Conservation (phyloP, 2,888 invertebrate species). For the Invenusta paracnida region DNA sequence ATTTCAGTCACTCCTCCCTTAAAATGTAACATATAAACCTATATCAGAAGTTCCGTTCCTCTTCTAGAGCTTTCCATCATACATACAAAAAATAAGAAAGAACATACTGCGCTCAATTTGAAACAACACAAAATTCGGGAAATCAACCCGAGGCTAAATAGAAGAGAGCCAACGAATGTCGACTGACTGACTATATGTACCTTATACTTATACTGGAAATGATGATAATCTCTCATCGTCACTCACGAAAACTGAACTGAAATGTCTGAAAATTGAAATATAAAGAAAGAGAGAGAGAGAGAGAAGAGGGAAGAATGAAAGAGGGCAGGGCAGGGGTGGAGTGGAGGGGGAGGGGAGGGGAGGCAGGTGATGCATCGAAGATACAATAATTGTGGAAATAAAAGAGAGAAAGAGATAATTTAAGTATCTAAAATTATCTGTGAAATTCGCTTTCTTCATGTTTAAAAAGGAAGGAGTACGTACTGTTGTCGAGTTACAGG, state of each 20-base stretch:
- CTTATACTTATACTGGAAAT: too few relatives aligned
- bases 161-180: constrained; percentile 1
- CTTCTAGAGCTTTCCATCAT: too few relatives aligned
- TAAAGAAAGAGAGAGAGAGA: too few relatives aligned
- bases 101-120: constrained; percentile 22
- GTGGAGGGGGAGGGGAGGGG: not conserved
- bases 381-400: not conserved
- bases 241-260: constrained; percentile 10
- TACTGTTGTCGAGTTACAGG: constrained; percentile 16
- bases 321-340: not conserved
- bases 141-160: constrained; percentile 16
- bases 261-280: constrained; percentile 11
- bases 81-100: too few relatives aligned
- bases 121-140: constrained; percentile 29
- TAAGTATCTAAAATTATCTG: not conserved
- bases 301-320: too few relatives aligned
- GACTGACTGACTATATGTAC: too few relatives aligned
- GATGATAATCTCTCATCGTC: constrained; percentile 29
- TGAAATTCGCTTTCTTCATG: constrained; percentile 7
- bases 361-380: constrained; percentile 7
- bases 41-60: too few relatives aligned
- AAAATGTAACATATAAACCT: not conserved
- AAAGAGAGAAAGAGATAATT: not conserved
- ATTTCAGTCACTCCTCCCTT: not conserved
- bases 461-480: not conserved